These are phyloP conservation scores for Coleophora deauratella DNA, from an alignment of 2,888 invertebrate genomes.

Conservation along the genomic window DNA sequence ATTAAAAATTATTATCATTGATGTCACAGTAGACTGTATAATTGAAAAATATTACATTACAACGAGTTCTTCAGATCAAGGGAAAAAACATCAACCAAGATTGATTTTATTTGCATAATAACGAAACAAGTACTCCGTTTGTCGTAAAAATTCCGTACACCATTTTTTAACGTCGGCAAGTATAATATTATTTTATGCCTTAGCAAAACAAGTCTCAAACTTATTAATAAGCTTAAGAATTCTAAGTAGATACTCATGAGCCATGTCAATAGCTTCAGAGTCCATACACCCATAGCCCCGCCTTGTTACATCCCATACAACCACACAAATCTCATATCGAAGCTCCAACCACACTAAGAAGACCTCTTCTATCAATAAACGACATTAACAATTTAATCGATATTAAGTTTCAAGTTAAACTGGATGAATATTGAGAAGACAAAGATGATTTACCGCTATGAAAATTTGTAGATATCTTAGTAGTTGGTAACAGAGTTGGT, in stretches of 20 bases:
- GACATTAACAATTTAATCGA: slow-evolving; percentile 58
- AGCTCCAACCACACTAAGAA: slow-evolving; percentile 37
- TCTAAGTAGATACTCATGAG: slow-evolving; percentile 39
- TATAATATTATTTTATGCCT: too few relatives aligned
- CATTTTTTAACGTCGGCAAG: too few relatives aligned
- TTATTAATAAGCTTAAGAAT: slow-evolving; percentile 47
- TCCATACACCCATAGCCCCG: slow-evolving; percentile 64
- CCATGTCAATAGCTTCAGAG: slow-evolving; percentile 54
- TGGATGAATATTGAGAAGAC: slow-evolving; percentile 38
- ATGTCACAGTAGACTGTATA: too few relatives aligned
- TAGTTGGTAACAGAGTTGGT: slow-evolving; percentile 28
- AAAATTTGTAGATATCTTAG: slow-evolving; percentile 25
- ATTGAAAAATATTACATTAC: too few relatives aligned
- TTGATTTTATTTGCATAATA: too few relatives aligned
- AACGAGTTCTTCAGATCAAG: too few relatives aligned
- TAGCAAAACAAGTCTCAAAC: slow-evolving; percentile 29
- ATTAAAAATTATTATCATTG: too few relatives aligned
- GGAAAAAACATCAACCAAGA: too few relatives aligned
- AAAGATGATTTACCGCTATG: slow-evolving; percentile 24
- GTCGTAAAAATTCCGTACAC: too few relatives aligned
- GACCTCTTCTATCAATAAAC: slow-evolving; percentile 59
- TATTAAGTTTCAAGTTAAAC: slow-evolving; percentile 52
- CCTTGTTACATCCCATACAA: slow-evolving; percentile 64
- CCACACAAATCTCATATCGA: slow-evolving; percentile 47
- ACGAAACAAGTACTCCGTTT: too few relatives aligned